Percentiles rank a stretch among this genome's conserved stretches.
Conservation (phyloP, 2,888 invertebrate species). For the Hirtodrosophila duncani region DNA sequence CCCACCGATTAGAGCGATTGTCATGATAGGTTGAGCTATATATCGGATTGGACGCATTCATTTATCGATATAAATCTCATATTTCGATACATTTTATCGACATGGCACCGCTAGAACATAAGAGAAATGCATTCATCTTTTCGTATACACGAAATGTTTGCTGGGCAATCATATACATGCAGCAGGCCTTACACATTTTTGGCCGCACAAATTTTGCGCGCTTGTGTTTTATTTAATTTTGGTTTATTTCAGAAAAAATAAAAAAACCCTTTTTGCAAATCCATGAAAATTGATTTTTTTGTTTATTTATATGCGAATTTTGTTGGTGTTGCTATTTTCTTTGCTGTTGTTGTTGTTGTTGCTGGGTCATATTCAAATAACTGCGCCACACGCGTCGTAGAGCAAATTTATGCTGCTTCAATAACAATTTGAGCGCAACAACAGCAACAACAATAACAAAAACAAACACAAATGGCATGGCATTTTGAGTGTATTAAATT, state of each 20-base stretch:
- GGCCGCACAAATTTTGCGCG: constrained; percentile 19
- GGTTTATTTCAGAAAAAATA: constrained; percentile 36
- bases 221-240: constrained; percentile 59
- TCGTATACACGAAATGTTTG: too few relatives aligned
- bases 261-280: constrained; percentile 53
- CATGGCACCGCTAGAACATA: too few relatives aligned
- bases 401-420: constrained; percentile 64
- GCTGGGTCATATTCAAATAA: constrained; percentile 49
- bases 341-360: constrained; percentile 10
- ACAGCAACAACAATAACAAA: constrained; percentile 33
- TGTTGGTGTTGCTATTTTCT: background rate
- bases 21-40: too few relatives aligned
- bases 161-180: too few relatives aligned
- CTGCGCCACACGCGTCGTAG: constrained; percentile 49
- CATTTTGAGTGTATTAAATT: constrained; percentile 71
- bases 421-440: constrained; percentile 61
- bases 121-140: too few relatives aligned
- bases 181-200: constrained; percentile 11
- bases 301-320: background rate
- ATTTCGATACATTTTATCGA: too few relatives aligned
- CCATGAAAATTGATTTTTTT: constrained; percentile 40
- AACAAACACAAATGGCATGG: constrained; percentile 32
- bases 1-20: too few relatives aligned
- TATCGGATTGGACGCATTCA: too few relatives aligned
- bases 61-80: too few relatives aligned